Percentiles rank a stretch among this genome's conserved stretches.
Evolutionary conservation across 2,113 vertebrate genomes (phyloP).

Genomic region (Atrichornis clamosus): DNA sequence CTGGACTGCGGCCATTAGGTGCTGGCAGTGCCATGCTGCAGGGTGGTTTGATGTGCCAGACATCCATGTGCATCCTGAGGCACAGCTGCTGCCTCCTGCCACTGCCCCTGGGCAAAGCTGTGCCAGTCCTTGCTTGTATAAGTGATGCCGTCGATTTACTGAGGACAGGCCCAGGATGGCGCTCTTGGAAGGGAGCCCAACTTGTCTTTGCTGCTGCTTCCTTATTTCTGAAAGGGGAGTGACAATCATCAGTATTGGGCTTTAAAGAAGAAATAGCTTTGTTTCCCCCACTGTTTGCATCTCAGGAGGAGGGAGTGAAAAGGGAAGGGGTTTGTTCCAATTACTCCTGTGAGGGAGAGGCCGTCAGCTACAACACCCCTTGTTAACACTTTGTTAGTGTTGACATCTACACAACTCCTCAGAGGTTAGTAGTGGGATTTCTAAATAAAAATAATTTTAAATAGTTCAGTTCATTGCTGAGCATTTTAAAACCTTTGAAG

Average conservation of each 20-base stretch:
- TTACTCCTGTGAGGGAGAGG: not conserved
- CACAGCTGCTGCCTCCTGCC: not conserved
- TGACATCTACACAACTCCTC: not conserved
- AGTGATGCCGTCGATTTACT: rapidly evolving
- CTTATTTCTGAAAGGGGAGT: not conserved
- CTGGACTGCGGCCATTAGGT: rapidly evolving
- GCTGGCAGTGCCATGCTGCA: not conserved
- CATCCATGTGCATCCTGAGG: not conserved
- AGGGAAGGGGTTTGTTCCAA: not conserved
- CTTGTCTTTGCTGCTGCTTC: not conserved
- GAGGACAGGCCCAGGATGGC: not conserved
- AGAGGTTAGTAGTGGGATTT: not conserved
- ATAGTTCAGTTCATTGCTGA: not conserved
- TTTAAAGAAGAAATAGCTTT: not conserved
- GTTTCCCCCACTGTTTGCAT: not conserved
- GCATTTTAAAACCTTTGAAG: not conserved
- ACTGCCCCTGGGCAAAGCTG: not conserved
- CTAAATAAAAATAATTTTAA: not conserved
- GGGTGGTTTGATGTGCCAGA: not conserved
- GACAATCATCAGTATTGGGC: not conserved
- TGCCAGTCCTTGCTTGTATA: too few relatives aligned
- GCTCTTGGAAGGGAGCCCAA: not conserved
- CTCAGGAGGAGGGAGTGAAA: not conserved
- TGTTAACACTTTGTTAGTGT: not conserved
- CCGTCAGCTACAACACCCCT: not conserved